A percentile compares a stretch with the other conserved stretches of the same genome.
These are phyloP conservation scores for Circaetus cinerascens DNA, from an alignment of 2,113 vertebrate genomes.

Conservation along the genomic window DNA sequence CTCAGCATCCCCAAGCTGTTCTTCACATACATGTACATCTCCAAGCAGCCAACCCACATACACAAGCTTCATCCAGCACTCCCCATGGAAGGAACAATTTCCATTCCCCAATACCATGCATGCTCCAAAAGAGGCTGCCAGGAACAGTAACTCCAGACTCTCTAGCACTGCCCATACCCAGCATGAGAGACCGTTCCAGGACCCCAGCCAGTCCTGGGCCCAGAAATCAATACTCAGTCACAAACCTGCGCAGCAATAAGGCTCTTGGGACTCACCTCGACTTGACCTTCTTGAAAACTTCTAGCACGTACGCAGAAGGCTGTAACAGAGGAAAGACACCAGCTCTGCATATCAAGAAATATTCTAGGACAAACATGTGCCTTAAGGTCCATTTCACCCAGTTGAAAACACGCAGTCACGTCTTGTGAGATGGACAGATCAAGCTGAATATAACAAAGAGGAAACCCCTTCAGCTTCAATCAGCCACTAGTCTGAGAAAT, in stretches of 20 bases:
- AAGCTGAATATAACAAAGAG: neutral
- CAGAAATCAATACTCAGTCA: neutral
- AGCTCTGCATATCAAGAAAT: neutral
- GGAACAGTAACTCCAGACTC: neutral
- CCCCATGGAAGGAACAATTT: neutral
- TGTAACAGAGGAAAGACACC: constrained; percentile 54
- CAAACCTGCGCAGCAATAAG: neutral
- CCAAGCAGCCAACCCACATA: neutral
- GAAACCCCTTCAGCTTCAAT: neutral
- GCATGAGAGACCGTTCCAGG: neutral
- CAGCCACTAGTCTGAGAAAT: neutral
- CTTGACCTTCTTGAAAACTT: constrained; percentile 91
- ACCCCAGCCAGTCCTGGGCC: neutral
- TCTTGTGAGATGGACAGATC: neutral
- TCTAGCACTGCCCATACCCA: neutral
- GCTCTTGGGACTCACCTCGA: constrained; percentile 82
- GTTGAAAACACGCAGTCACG: neutral
- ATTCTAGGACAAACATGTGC: neutral
- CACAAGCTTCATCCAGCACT: neutral
- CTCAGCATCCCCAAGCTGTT: neutral
- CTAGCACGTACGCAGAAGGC: constrained; percentile 87
- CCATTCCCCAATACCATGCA: neutral
- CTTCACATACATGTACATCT: rapidly evolving
- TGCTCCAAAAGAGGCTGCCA: rapidly evolving
- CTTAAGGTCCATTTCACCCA: neutral